A percentile compares a stretch with the other conserved stretches of the same genome.
These are phyloP conservation scores for Dicycla oo DNA, from an alignment of 2,888 invertebrate genomes.

Conservation along the genomic window DNA sequence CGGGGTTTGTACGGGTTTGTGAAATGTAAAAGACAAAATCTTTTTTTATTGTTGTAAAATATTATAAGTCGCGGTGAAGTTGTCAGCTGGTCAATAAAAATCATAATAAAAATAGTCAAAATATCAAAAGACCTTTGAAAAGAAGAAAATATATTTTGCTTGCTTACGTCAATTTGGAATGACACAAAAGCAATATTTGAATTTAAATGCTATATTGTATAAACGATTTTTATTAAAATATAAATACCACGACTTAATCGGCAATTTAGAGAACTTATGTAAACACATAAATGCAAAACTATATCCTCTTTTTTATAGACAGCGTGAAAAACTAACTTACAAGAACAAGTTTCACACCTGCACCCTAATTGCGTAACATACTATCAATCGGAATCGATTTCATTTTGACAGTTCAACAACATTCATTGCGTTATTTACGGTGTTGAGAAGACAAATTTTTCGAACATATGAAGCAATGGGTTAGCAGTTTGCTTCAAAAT, in stretches of 20 bases:
- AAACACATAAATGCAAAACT: constrained; percentile 1
- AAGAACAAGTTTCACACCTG: constrained; percentile 25
- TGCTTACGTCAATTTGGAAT: neutral
- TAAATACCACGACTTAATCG: neutral
- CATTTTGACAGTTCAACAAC: too few species aligned
- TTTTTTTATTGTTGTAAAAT: constrained; percentile 21
- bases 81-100: constrained; percentile 3
- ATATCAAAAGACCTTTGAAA: neutral
- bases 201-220: neutral
- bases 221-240: neutral
- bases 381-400: too few species aligned
- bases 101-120: neutral
- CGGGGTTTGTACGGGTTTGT: constrained; percentile 49
- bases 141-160: neutral
- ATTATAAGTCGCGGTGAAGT: constrained; percentile 4
- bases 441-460: too few species aligned
- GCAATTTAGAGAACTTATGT: neutral
- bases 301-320: neutral
- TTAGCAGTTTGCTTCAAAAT: too few species aligned
- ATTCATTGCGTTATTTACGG: too few species aligned
- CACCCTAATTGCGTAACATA: too few species aligned
- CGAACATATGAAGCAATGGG: too few species aligned
- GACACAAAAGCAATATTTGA: neutral
- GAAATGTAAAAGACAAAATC: constrained; percentile 59
- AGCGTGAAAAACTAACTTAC: constrained; percentile 5